A percentile compares a stretch with the other conserved stretches of the same genome.
phyloP scores from a whole-genome alignment of 2,113 vertebrate species.

The Eulemur rufifrons region DNA sequence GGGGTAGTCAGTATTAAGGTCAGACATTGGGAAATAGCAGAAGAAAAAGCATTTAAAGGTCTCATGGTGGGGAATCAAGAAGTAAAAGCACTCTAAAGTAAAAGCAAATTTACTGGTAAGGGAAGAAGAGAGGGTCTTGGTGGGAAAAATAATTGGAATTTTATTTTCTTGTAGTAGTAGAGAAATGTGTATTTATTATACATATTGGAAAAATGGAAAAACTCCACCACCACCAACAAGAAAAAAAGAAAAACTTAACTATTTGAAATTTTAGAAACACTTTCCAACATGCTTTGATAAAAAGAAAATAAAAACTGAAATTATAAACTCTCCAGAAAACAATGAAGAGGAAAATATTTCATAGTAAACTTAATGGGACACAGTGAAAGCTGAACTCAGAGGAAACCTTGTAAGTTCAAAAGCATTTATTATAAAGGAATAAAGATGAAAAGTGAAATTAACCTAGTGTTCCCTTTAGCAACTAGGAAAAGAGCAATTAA shows the following conservation, averaged over 20 bases:
- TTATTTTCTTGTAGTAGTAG: background rate
- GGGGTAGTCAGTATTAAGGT: background rate
- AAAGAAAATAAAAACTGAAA: constrained; percentile 33
- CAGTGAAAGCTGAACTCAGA: background rate
- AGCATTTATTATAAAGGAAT: background rate
- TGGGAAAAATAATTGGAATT: background rate
- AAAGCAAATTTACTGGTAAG: background rate
- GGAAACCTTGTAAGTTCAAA: background rate
- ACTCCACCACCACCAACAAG: background rate
- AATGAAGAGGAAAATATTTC: background rate
- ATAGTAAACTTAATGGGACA: background rate
- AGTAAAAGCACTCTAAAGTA: background rate
- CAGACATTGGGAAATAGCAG: background rate
- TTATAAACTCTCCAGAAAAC: background rate
- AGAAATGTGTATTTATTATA: background rate
- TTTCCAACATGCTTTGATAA: background rate
- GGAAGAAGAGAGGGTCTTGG: background rate
- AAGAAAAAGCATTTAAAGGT: background rate
- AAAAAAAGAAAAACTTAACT: background rate
- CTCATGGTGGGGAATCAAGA: background rate
- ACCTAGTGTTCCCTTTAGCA: background rate
- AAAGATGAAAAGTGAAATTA: constrained; percentile 24
- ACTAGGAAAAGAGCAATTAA: background rate
- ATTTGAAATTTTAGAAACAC: background rate
- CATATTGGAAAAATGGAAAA: background rate